These are phyloP conservation scores for Porites cylindrica DNA, from an alignment of 92 coral and sea anemone genomes.

Conservation along the genomic window DNA sequence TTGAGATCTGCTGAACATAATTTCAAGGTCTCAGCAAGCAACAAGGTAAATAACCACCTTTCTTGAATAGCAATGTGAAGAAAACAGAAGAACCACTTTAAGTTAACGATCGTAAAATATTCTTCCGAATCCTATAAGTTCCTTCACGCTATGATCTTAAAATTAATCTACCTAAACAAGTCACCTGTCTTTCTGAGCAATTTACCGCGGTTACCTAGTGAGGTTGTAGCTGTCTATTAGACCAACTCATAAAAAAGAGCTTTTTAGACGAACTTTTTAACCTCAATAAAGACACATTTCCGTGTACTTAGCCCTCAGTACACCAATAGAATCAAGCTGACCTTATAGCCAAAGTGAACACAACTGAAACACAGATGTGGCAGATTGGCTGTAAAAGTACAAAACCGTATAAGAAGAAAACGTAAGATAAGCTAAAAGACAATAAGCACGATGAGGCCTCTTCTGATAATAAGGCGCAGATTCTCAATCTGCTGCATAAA, in stretches of 20 bases:
- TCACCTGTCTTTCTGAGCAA: slow-evolving; percentile 3
- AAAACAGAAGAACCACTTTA: not conserved
- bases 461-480: no score
- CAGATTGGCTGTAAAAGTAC: no score
- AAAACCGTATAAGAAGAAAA: no score
- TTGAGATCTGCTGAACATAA: not conserved
- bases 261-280: not conserved
- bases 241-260: not conserved
- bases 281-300: no score
- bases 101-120: not conserved
- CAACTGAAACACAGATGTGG: no score
- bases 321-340: no score
- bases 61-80: not conserved
- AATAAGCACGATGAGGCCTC: no score
- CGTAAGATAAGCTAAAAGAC: no score
- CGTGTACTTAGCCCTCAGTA: no score
- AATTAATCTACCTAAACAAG: not conserved
- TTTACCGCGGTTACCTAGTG: not conserved
- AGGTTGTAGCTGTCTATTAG: not conserved
- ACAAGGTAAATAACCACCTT: not conserved
- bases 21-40: slow-evolving; percentile 3
- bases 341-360: no score
- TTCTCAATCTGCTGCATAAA: no score
- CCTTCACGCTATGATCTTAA: not conserved
- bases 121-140: not conserved